Evolutionary conservation across 2,797 vertebrate genomes (phyloP), one percentile per base, ranked within the genome.

Genomic region (Erpetoichthys calabaricus): DNA sequence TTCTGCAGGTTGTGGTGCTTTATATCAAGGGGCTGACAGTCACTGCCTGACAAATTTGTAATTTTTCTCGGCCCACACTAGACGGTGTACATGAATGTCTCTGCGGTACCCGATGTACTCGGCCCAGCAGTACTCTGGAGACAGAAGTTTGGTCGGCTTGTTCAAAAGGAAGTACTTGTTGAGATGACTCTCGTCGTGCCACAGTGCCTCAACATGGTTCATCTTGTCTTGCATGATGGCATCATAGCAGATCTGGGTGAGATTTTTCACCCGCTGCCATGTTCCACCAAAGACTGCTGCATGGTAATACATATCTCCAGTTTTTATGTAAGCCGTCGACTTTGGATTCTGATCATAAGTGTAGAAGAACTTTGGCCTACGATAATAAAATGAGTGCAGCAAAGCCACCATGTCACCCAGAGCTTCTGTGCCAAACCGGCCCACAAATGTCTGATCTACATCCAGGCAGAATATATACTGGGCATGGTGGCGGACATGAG

Each of bases 381-480:
- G 69, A 62, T 81, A 84, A 65, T 49, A 82, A 61, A 76, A 51
- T 8, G 81, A 66, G 0, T 84, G 81, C 9, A 84, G 73, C 52
- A 79, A 59, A 42, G 75, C 81, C 51, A 84, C 81, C 0, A 70
- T 70, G 0, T 82, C 73, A 8, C 77, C 77, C 60, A 84, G 63
- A 42, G 75, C 68, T 65, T 82, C 81, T 0, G 81, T 66, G 42
- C 78, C 81, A 53, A 84, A 84, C 49, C 78, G 72, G 4, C 72
- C 76, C 3, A 67, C 67, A 47, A 89, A 90, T 51, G 77, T 64
- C 69, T 87, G 84, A 63, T 87, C 86, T 52, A 89, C 83, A 0
- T 89, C 85, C 46, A 89, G 81, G 71, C 86, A 89, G 76, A 88
- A 88, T 63, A 89, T 66, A 8, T 87, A 78, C 1, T 78, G 75